Base-by-base conservation (phyloP, 2,888 invertebrate species). In the Scrobipalpa atriplicella region DNA sequence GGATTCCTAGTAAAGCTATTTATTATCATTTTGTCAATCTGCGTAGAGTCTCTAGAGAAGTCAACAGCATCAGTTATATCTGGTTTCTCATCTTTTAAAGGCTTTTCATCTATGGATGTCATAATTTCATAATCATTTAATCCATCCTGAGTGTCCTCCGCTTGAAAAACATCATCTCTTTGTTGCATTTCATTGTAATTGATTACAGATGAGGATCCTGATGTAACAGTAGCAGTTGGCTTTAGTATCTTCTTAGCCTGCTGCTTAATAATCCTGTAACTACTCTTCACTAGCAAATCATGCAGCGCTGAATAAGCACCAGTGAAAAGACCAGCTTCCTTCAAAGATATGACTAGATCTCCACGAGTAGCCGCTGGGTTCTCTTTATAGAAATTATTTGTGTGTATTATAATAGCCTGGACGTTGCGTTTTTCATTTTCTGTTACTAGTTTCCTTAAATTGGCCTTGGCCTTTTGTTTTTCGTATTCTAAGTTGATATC, bases 231-330 rank as follows among this genome's bases (percentile, higher is more conserved):
- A 56, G 21, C 21, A 9, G 2, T 56, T 21, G 54, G 21, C 54
- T 13, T 11, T 2, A 56, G 13, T 13, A 56, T 56, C 9, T 56
- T 56, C 21, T 56, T 56, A 13, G 58, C 38, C 13, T 58, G 38
- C 29, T 58, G 29, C 58, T 58, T 58, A 1, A 58, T 13, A 11
- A 58, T 58, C 36, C 36, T 10, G 36, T 58, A 58, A 36, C 58
- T 58, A 36, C 36, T 58, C n/a, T 58, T 38, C 5, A 58, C 16
- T 5, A 58, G 16, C 13, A 58, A 11, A 11, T 58, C 36, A 16
- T 58, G 58, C 5, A 58, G n/a, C 3, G 36, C 58, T 58, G 58
- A 36, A 18, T 21, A 19, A 7, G 61, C 41, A 1, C 61, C 61
- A 9, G 13, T 18, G 19, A 62, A 62, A n/a, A 41, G 39, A 7